Percentiles rank a stretch among this genome's conserved stretches.
phyloP scores from a whole-genome alignment of 23 tunicate species.

The Trididemnum nubilum region DNA sequence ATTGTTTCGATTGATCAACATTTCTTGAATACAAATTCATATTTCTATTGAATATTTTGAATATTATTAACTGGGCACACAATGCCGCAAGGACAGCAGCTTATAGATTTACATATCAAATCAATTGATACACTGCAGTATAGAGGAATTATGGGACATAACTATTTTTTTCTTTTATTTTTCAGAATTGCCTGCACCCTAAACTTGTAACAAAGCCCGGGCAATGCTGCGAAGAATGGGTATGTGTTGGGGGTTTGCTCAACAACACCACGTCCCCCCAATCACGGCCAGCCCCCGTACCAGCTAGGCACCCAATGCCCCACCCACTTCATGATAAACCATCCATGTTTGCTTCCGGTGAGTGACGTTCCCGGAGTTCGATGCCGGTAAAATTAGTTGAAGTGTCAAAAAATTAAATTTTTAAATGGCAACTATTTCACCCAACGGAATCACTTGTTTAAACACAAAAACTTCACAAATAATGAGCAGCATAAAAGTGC shows the following conservation, averaged over 20 bases:
- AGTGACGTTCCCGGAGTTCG: background rate
- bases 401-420: no score
- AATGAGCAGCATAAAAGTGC: no score
- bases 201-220: constrained; percentile 54
- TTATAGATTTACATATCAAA: no score
- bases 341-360: constrained; percentile 35
- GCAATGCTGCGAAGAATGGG: constrained; percentile 82
- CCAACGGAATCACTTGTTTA: no score
- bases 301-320: background rate
- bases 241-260: constrained; percentile 37
- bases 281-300: background rate
- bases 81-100: no score
- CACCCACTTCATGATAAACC: constrained; percentile 8
- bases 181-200: constrained; percentile 75
- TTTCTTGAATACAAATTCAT: no score
- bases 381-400: no score
- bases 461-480: no score
- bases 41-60: no score
- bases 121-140: background rate
- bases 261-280: constrained; percentile 46
- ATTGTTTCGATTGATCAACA: no score
- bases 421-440: no score
- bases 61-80: no score
- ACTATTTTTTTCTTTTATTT: background rate
- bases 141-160: background rate